Conservation (phyloP, 1,140 invertebrate genomes). For the Drosophila sp. region DNA sequence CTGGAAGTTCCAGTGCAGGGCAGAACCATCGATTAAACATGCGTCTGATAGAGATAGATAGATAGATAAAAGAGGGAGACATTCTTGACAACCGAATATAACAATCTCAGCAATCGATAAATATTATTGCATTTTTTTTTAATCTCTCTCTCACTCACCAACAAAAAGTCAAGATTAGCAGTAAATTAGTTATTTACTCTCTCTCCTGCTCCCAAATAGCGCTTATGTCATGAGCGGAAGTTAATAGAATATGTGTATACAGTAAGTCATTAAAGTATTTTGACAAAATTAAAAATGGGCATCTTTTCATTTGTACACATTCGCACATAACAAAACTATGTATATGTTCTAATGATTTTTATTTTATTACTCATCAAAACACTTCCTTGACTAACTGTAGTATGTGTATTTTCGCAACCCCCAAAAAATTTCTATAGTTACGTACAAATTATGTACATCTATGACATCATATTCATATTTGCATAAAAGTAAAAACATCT, state of each 20-base stretch:
- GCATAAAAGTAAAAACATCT: neutral
- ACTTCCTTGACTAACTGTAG: too few species aligned
- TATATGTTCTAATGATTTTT: too few species aligned
- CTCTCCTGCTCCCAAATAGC: neutral
- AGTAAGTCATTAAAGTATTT: neutral
- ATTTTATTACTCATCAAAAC: too few species aligned
- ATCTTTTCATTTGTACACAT: too few species aligned
- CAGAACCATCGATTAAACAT: slow-evolving; percentile 26
- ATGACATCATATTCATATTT: slow-evolving; percentile 37
- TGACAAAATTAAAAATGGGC: too few species aligned
- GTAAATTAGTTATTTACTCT: neutral
- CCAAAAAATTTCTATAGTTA: slow-evolving; percentile 9
- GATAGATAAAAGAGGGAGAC: slow-evolving; percentile 3
- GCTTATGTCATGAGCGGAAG: slow-evolving; percentile 43
- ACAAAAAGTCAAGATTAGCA: slow-evolving; percentile 4
- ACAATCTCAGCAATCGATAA: slow-evolving; percentile 39
- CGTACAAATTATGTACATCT: slow-evolving; percentile 11
- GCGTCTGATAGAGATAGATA: slow-evolving; percentile 16
- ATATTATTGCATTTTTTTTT: slow-evolving; percentile 11
- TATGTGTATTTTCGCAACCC: slow-evolving; percentile 28
- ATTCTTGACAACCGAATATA: slow-evolving; percentile 26
- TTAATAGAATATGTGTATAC: slow-evolving; percentile 3
- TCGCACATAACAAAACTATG: too few species aligned
- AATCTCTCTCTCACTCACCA: slow-evolving; percentile 1
- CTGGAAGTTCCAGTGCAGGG: neutral